Evolutionary conservation across 2,888 invertebrate genomes (phyloP), one percentile per base, ranked within the genome.

Genomic region (Tetropium fuscum): DNA sequence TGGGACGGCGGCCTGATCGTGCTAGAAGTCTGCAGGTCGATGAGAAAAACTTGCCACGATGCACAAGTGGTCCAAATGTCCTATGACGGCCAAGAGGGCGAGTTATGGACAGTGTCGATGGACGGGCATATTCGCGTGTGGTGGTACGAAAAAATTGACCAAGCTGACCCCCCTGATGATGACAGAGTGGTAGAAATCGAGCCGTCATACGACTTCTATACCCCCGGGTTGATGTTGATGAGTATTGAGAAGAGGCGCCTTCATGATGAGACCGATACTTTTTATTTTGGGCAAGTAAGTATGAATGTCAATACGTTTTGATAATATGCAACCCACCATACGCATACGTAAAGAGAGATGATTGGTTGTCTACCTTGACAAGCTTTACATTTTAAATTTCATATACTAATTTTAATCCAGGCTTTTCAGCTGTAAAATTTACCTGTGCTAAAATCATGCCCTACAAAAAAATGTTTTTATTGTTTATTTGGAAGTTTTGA

Each of bases 1-100:
- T 97, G 97, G 97, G 94, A 96, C 73, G 94, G 89, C 40, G 94
- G 93, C 0, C 83, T 94, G 0, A 95, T 97, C 7, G 94, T 94
- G 80, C 82, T 94, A 25, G 93, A 95, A 84, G 88, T 95, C 0
- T 88, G 88, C 5, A 85, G 90, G 59, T 89, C 89, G 64, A 87
- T 88, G 43, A 84, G 89, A 15, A 89, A 88, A 75, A 83, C 87
- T 0, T 95, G 95, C 74, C 97, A 97, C 74, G 79, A 83, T 2
- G 91, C 87, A 13, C 88, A 91, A 6, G 90, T 97, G 44, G 84
- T 86, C n/a, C 89, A 89, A 74, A 85, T 90, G 62, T 75, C 74
- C 53, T 82, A 76, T 61, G 68, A 73, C 43, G 75, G 79, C 7
- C 80, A 79, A 0, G 82, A 82, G 70, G 81, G 80, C 0, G 82